Base-by-base conservation (phyloP, 1,140 invertebrate genomes). In the Orius insidiosus region DNA sequence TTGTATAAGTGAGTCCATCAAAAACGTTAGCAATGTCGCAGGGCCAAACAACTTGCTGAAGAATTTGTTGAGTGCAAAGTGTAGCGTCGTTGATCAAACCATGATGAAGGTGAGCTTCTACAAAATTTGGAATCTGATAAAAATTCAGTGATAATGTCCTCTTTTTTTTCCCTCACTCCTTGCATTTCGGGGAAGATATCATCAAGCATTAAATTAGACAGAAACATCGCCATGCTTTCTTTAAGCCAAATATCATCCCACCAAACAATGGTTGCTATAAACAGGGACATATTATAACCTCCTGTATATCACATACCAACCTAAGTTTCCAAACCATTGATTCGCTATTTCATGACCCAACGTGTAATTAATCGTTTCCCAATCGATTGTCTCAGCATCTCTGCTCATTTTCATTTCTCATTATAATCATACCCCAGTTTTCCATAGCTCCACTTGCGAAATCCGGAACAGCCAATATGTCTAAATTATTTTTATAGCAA, bases 371-470 rank as follows among this genome's bases (percentile, higher is more conserved):
- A 43, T n/a, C 3, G 16, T 43, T 43, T 43, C 41, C 10, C 31
- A 43, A n/a, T 43, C 41, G n/a, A 10, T 30, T 4, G 10, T 31
- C 30, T 24, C 10, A 43, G 24, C 16, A 43, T 5, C 10, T 43
- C 41, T 43, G 24, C 24, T 24, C 24, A 24, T 24, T 24, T 24
- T 24, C 24, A 24, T 24, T 24, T 24, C 24, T 24, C 24, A 24
- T 24, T 24, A 24, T 69, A 0, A 70, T 59, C 0, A 68, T 50
- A 16, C 60, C 66, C 64, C 65, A 68, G 47, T 80, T 80, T 58
- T 80, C 77, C 76, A 80, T 80, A 0, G 76, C 74, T 0, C 73
- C 75, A 16, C 73, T 69, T 2, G 60, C 60, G 53, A 83, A 82
- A 58, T 85, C 79, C 0, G 80, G 78, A 18, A 86, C 61, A 0